phyloP scores from a whole-genome alignment of 2,888 invertebrate genomes.

The Oeneis ivallda region DNA sequence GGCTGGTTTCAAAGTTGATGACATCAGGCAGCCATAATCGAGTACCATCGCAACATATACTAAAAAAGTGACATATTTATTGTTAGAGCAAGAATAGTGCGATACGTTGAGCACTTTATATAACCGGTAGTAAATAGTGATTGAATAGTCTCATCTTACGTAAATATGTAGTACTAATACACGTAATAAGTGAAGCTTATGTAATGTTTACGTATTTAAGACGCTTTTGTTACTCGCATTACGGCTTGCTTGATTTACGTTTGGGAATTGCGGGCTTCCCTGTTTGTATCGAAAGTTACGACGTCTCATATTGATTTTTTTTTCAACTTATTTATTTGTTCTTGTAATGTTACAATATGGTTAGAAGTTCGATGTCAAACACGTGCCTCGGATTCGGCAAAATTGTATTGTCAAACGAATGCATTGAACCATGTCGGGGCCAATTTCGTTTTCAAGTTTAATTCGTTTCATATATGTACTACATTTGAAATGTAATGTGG shows the following conservation, averaged over 20 bases:
- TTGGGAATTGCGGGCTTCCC: slow-evolving; percentile 5
- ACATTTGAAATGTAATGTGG: no score
- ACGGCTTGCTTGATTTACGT: slow-evolving; percentile 17
- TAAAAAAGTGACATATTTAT: slow-evolving; percentile 11
- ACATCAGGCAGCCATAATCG: not conserved
- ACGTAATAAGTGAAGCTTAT: slow-evolving; percentile 62
- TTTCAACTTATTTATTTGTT: not conserved
- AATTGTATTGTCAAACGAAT: not conserved
- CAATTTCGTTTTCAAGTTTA: not conserved
- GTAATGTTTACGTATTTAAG: slow-evolving; percentile 56
- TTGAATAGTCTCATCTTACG: slow-evolving; percentile 76
- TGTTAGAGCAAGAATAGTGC: slow-evolving; percentile 28
- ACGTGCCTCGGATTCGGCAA: slow-evolving; percentile 13
- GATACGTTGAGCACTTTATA: slow-evolving; percentile 54
- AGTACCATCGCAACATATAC: not conserved
- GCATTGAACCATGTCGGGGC: not conserved
- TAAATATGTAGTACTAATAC: slow-evolving; percentile 68
- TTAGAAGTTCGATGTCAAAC: slow-evolving; percentile 14
- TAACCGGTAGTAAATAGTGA: slow-evolving; percentile 66
- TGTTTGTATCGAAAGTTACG: slow-evolving; percentile 4
- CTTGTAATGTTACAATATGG: not conserved
- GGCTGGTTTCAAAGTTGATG: slow-evolving; percentile 1
- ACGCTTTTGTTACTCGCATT: slow-evolving; percentile 29
- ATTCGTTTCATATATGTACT: not conserved
- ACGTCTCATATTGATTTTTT: not conserved